phyloP scores from a whole-genome alignment of 92 coral and sea anemone species.

The Epizoanthus stellaris region DNA sequence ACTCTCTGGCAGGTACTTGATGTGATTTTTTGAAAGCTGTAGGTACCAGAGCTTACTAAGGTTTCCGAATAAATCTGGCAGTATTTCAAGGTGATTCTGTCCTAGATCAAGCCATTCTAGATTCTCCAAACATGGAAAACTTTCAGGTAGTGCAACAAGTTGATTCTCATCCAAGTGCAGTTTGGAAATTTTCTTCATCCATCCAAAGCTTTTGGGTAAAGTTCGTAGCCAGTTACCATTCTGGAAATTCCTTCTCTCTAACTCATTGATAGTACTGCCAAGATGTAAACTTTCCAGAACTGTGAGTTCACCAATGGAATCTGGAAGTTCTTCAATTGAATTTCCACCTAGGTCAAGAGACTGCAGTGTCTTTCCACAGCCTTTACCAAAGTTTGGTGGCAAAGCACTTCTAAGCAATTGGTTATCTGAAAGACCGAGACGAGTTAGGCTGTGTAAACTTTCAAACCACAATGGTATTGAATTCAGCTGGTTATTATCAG shows the following conservation, averaged over 20 bases:
- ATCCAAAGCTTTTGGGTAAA: slow-evolving; percentile 84
- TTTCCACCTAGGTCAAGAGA: slow-evolving; percentile 87
- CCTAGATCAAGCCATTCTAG: slow-evolving; percentile 94
- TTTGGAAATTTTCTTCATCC: slow-evolving; percentile 72
- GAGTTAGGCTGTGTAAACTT: slow-evolving; percentile 60
- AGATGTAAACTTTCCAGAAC: slow-evolving; percentile 80
- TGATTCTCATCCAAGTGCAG: slow-evolving; percentile 95
- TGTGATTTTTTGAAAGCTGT: slow-evolving; percentile 92
- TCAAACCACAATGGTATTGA: slow-evolving; percentile 91
- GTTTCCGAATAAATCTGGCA: slow-evolving; percentile 88
- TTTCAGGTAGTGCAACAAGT: slow-evolving; percentile 77
- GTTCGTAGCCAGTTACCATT: slow-evolving; percentile 92
- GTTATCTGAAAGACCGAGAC: slow-evolving; percentile 80
- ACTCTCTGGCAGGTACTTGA: slow-evolving; percentile 73
- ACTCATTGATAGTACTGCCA: slow-evolving; percentile 93
- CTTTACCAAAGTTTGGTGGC: slow-evolving; percentile 71
- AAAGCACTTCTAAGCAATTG: slow-evolving; percentile 73
- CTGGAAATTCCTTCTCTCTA: slow-evolving; percentile 94
- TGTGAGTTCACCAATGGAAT: slow-evolving; percentile 80
- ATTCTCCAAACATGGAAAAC: slow-evolving; percentile 74
- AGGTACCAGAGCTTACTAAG: slow-evolving; percentile 83
- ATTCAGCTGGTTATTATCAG: slow-evolving; percentile 75
- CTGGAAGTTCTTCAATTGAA: slow-evolving; percentile 77
- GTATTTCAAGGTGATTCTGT: slow-evolving; percentile 73
- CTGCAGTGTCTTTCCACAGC: slow-evolving; percentile 68